These are phyloP conservation scores for Brachynemurus nebulosus DNA, from an alignment of 2,888 invertebrate genomes.

Conservation along the genomic window DNA sequence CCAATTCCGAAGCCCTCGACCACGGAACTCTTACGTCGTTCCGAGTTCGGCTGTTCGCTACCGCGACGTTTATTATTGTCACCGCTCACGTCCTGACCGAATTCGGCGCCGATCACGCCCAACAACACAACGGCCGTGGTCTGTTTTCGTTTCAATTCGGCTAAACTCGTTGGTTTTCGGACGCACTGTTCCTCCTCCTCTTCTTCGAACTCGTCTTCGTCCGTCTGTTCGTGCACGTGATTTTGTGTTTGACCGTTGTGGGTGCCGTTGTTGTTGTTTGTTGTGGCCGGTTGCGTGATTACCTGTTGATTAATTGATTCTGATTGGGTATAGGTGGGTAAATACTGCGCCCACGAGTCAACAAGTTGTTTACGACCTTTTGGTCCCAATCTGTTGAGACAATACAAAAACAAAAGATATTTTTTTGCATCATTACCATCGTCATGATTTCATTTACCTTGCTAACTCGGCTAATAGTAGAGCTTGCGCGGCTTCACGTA, in stretches of 20 bases:
- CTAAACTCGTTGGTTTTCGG: conserved; percentile 70
- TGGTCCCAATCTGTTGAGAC: conserved; percentile 70
- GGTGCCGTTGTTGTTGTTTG: conserved; percentile 31
- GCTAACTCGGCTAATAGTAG: conserved; percentile 85
- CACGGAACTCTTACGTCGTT: conserved; percentile 62
- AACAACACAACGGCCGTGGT: conserved; percentile 93
- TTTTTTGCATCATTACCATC: conserved; percentile 85
- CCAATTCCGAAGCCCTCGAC: conserved; percentile 79
- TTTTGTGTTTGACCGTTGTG: conserved; percentile 1
- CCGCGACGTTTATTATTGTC: conserved; percentile 44
- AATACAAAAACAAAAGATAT: conserved; percentile 56
- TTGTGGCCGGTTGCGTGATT: conserved; percentile 30
- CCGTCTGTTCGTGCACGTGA: background rate
- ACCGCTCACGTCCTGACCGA: conserved; percentile 83
- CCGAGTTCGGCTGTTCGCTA: conserved; percentile 31
- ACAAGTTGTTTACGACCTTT: conserved; percentile 87
- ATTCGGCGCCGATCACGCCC: conserved; percentile 96
- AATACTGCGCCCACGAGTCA: conserved; percentile 90
- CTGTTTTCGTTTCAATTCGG: conserved; percentile 84
- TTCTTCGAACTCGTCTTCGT: conserved; percentile 67
- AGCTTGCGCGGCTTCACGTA: conserved; percentile 93
- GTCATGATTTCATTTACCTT: conserved; percentile 49
- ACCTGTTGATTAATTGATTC: conserved; percentile 62
- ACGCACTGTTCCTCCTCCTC: conserved; percentile 79
- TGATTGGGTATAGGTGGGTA: conserved; percentile 75